Conservation (phyloP, 2,888 invertebrate species). For the Tetanocera ferruginea region DNA sequence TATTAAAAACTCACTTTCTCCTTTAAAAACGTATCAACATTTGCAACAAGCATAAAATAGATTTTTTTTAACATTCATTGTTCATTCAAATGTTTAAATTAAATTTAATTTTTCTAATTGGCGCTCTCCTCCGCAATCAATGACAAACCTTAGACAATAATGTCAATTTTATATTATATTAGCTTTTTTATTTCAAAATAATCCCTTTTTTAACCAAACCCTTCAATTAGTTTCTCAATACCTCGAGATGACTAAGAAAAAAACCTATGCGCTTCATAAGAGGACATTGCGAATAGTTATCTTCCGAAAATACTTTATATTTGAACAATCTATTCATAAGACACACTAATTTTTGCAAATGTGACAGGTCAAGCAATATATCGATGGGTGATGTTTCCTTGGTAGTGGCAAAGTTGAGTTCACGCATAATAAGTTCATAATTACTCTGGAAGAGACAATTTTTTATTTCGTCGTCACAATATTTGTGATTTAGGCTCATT, state of each 20-base stretch:
- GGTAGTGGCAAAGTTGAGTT: conserved; percentile 56
- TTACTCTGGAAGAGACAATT: conserved; percentile 62
- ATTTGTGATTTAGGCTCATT: background rate
- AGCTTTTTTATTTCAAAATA: too few species aligned
- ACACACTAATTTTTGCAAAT: conserved; percentile 55
- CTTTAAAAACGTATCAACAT: too few species aligned
- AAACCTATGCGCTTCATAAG: conserved; percentile 64
- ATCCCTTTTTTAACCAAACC: too few species aligned
- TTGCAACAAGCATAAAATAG: too few species aligned
- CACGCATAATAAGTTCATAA: conserved; percentile 63
- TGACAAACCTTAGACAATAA: too few species aligned
- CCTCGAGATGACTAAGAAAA: conserved; percentile 64
- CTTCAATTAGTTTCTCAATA: conserved; percentile 31
- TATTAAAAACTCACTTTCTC: too few species aligned
- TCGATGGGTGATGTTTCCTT: conserved; percentile 50
- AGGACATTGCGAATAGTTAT: conserved; percentile 57
- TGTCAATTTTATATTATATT: too few species aligned
- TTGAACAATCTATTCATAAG: conserved; percentile 57
- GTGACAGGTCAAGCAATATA: conserved; percentile 55
- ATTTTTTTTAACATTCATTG: too few species aligned
- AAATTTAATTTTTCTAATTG: too few species aligned
- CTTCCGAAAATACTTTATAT: conserved; percentile 58
- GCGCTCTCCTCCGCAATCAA: too few species aligned
- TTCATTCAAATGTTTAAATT: too few species aligned
- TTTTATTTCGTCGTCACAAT: conserved; percentile 40